Conservation (phyloP, 1,140 invertebrate species). For the Pogonomyrmex barbatus region DNA sequence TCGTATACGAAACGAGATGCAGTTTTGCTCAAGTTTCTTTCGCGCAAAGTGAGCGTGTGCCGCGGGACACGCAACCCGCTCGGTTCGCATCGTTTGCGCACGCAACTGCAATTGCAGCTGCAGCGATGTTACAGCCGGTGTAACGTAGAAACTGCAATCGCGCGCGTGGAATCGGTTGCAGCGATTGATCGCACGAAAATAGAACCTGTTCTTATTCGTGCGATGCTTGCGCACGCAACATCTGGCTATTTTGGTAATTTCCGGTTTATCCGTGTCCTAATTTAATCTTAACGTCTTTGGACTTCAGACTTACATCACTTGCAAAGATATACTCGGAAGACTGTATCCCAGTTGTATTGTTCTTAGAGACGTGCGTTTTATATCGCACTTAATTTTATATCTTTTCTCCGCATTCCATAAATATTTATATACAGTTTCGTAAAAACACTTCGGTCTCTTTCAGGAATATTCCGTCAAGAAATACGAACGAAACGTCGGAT, state of each 20-base stretch:
- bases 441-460: neutral
- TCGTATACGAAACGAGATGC: constrained; percentile 24
- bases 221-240: constrained; percentile 11
- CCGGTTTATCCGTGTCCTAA: constrained; percentile 12
- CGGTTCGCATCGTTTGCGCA: neutral
- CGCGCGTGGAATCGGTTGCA: constrained; percentile 22
- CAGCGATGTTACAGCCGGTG: neutral
- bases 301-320: neutral
- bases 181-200: constrained; percentile 35
- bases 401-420: neutral
- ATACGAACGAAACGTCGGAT: neutral
- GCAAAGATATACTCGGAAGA: neutral
- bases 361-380: neutral
- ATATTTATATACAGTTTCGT: neutral
- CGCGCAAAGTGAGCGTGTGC: neutral
- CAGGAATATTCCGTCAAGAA: constrained; percentile 8
- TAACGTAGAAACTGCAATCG: constrained; percentile 29
- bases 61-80: neutral
- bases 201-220: constrained; percentile 27
- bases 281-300: constrained; percentile 15
- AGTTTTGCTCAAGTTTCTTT: constrained; percentile 31
- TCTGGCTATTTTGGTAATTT: constrained; percentile 34
- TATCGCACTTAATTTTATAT: neutral
- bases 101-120: neutral
- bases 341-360: neutral